Evolutionary conservation across 2,797 vertebrate species (phyloP), one percentile per base, ranked within the genome.

Genomic region (Gambelia wislizenii): DNA sequence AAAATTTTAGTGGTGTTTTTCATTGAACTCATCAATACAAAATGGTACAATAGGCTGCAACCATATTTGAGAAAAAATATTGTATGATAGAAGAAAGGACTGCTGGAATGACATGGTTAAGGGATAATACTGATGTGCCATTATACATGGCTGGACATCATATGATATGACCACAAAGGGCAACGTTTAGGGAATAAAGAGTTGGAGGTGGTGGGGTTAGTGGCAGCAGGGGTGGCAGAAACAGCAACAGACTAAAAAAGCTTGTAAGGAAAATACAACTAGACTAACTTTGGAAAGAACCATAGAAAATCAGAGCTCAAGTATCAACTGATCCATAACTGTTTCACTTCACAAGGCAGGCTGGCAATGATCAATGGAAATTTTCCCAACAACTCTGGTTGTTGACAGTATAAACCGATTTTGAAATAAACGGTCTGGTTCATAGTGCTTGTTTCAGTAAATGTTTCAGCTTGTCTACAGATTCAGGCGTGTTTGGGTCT

Each of bases 381-480:
- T 89, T 44, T 44, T 20, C 42, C 54, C 49, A 61, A 67, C 18
- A 72, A 72, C 9, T 56, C 30, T 83, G n/a, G 78, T 33, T 59
- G 22, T 52, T 61, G 70, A 52, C 80, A 70, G 39, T 78, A 80
- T 56, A 83, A 76, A 76, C n/a, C 30, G 67, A 82, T 74, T 74
- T 70, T 59, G 69, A 76, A 83, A 88, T 83, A 33, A 87, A 77
- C 72, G 83, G 70, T 61, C 42, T 88, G 25, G 56, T 42, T 76
- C 56, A 83, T 61, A 52, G 7, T 42, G 59, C 72, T 84, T 88
- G 49, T 9, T 67, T 30, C 10, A 39, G 27, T 59, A 20, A 30
- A 67, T 69, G 44, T 69, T 83, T n/a, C 12, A 74, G n/a, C 67
- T 87, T 13, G 54, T 39, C 86, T 82, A 72, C 86, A 61, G 54